Evolutionary conservation across 2,797 vertebrate species (phyloP).

Genomic region (Galaxias olidus): DNA sequence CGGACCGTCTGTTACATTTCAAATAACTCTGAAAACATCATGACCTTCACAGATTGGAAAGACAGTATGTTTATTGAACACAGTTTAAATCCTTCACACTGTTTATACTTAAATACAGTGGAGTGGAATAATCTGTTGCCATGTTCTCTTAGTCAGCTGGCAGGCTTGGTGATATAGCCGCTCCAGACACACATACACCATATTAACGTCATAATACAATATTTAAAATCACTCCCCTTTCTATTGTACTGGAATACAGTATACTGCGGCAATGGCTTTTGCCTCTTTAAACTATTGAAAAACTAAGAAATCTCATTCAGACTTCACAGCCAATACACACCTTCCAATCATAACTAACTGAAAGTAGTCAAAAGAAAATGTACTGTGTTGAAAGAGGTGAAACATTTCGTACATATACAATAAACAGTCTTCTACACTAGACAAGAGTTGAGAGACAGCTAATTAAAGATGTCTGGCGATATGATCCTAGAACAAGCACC

Average conservation of each 20-base stretch:
- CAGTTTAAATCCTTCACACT: constrained; percentile 44
- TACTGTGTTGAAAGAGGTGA: too few species aligned
- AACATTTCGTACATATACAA: not conserved
- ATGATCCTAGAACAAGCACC: constrained; percentile 24
- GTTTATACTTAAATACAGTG: constrained; percentile 59
- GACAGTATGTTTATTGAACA: constrained; percentile 28
- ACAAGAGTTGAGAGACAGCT: constrained; percentile 36
- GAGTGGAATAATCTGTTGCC: constrained; percentile 39
- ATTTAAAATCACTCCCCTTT: constrained; percentile 22
- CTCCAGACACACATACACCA: not conserved
- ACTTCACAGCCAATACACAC: too few species aligned
- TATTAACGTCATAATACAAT: not conserved
- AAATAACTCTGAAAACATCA: not conserved
- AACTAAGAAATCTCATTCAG: too few species aligned
- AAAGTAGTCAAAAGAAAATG: too few species aligned
- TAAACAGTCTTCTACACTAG: constrained; percentile 16
- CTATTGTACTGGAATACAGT: not conserved
- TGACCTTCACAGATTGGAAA: not conserved
- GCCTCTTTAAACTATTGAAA: too few species aligned
- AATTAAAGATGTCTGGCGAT: constrained; percentile 34
- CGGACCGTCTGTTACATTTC: not conserved
- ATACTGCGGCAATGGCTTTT: too few species aligned
- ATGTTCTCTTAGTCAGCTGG: constrained; percentile 13
- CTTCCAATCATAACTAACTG: too few species aligned
- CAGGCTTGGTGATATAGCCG: constrained; percentile 14